Conservation (phyloP, 2,797 vertebrate genomes). For the Ammospiza maritima region DNA sequence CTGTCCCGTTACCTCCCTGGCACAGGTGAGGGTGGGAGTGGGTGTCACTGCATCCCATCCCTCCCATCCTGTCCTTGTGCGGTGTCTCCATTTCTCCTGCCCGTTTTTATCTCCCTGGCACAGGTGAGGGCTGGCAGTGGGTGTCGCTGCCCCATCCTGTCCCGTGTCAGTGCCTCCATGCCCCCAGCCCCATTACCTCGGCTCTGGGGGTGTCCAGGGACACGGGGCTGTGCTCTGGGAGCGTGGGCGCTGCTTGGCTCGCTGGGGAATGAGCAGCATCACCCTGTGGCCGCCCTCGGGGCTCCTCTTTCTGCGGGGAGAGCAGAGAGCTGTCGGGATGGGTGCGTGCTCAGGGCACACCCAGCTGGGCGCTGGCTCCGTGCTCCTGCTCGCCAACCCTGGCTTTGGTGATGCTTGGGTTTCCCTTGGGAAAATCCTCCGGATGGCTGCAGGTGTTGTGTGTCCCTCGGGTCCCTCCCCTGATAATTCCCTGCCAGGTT, state of each 20-base stretch:
- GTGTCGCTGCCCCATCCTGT: too few relatives aligned
- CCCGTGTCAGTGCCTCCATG: too few relatives aligned
- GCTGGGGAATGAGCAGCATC: accelerated
- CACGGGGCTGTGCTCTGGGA: accelerated
- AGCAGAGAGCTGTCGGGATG: not conserved
- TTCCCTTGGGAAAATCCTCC: not conserved
- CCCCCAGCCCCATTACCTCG: accelerated
- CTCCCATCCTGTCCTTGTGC: too few relatives aligned
- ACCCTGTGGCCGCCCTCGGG: accelerated
- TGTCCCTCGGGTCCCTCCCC: too few relatives aligned
- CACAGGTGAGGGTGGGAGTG: not conserved
- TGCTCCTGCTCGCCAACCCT: accelerated
- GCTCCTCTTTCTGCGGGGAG: not conserved
- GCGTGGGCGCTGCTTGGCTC: accelerated
- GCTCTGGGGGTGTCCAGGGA: not conserved
- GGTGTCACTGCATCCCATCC: not conserved
- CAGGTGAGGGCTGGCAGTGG: too few relatives aligned
- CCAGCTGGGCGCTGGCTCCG: not conserved
- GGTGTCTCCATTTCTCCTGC: too few relatives aligned
- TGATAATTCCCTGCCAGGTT: too few relatives aligned
- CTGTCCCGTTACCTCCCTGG: too few relatives aligned
- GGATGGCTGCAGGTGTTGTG: not conserved
- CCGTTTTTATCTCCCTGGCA: too few relatives aligned
- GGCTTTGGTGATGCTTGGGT: accelerated
- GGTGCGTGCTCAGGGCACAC: not conserved